Percentiles rank a stretch among this genome's conserved stretches.
phyloP scores from a whole-genome alignment of 2,888 invertebrate species.

The Hypomecis punctinalis region DNA sequence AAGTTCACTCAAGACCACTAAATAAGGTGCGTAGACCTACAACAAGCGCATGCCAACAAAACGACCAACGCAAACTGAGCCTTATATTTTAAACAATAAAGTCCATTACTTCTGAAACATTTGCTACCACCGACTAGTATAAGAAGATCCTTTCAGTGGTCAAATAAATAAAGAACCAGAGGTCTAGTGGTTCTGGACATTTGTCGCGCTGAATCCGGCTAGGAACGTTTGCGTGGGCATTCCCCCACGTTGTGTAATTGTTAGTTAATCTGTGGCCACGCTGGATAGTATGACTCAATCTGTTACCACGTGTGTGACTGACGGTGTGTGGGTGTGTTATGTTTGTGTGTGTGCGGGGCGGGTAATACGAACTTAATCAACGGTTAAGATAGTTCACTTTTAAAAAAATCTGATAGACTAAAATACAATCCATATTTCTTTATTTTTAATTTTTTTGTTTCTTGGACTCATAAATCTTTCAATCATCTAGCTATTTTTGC shows the following conservation, averaged over 20 bases:
- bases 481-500: too few species aligned
- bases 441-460: too few species aligned
- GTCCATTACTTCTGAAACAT: constrained; percentile 20
- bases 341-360: constrained; percentile 12
- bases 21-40: constrained; percentile 65
- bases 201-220: constrained; percentile 30
- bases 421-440: too few species aligned
- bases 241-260: constrained; percentile 29
- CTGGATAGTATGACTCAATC: constrained; percentile 18
- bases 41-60: constrained; percentile 53
- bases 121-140: constrained; percentile 6
- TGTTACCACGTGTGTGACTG: constrained; percentile 11
- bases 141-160: not conserved
- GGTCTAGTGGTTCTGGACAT: constrained; percentile 42
- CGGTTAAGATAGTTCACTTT: too few species aligned
- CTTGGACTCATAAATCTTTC: too few species aligned
- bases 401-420: too few species aligned
- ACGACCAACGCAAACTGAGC: constrained; percentile 44
- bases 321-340: constrained; percentile 23
- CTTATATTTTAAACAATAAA: constrained; percentile 7
- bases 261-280: constrained; percentile 21
- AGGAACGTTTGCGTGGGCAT: constrained; percentile 28
- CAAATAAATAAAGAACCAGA: not conserved
- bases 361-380: constrained; percentile 12
- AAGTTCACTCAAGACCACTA: constrained; percentile 56